These are phyloP conservation scores for Picus viridis DNA, from an alignment of 2,797 vertebrate species.

Conservation along the genomic window DNA sequence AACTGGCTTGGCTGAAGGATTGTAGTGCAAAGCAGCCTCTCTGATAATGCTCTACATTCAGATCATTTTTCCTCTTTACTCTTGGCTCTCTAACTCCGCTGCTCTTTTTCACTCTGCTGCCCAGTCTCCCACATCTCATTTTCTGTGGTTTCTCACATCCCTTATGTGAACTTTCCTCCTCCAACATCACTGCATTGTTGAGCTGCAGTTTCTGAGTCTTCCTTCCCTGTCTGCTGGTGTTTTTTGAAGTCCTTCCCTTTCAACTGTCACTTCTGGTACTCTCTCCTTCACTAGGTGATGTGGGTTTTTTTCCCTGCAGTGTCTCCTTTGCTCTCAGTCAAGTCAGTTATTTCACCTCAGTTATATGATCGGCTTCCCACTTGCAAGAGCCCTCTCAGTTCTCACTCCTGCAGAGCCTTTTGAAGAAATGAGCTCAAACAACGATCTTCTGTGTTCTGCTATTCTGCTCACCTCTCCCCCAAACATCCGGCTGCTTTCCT, in stretches of 20 bases:
- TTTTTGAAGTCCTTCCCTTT: constrained; percentile 46
- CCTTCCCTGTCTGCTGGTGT: not conserved
- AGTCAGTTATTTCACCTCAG: not conserved
- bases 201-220: not conserved
- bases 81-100: not conserved
- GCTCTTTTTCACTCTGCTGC: not conserved
- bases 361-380: not conserved
- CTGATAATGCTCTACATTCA: not conserved
- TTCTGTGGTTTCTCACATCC: not conserved
- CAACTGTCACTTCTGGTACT: not conserved
- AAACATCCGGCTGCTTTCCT: not conserved
- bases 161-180: not conserved
- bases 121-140: not conserved
- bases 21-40: not conserved
- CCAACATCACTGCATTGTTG: not conserved
- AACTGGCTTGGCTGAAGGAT: not conserved
- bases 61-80: not conserved
- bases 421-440: not conserved
- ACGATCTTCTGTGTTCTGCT: not conserved
- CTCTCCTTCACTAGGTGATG: not conserved
- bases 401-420: not conserved
- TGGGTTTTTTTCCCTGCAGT: not conserved
- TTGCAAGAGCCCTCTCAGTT: not conserved
- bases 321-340: not conserved
- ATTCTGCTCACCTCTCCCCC: not conserved